Conservation (phyloP, 2,797 vertebrate species). For the Myotis myotis region DNA sequence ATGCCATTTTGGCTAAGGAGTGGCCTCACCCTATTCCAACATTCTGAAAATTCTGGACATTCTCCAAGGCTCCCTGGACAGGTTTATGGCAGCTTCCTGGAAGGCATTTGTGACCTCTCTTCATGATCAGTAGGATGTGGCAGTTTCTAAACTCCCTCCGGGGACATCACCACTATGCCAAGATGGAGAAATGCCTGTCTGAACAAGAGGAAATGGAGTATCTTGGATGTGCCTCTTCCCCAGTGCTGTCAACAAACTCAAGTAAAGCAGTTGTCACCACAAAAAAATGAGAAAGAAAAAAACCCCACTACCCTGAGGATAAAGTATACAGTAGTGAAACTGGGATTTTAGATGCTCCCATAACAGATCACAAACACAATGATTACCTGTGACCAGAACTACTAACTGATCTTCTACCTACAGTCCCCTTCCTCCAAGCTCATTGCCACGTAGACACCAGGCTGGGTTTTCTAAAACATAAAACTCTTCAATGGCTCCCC, state of each 20-base stretch:
- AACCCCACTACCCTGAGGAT: not conserved
- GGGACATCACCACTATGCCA: not conserved
- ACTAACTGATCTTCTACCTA: not conserved
- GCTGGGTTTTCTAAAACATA: not conserved
- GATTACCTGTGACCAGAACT: not conserved
- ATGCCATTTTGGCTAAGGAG: not conserved
- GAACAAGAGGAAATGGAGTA: not conserved
- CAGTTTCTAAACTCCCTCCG: not conserved
- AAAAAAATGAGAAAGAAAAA: not conserved
- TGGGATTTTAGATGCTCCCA: not conserved
- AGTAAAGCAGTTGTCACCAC: not conserved
- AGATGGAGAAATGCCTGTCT: not conserved
- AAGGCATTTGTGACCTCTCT: slow-evolving; percentile 17
- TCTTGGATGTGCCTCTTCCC: not conserved
- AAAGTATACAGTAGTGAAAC: not conserved
- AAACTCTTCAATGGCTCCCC: not conserved
- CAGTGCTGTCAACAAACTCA: not conserved
- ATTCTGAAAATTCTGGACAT: slow-evolving; percentile 28
- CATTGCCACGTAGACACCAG: not conserved
- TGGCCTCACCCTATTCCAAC: not conserved
- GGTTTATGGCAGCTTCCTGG: slow-evolving; percentile 25
- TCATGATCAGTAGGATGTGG: not conserved
- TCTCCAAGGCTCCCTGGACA: slow-evolving; percentile 22
- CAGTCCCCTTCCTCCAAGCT: not conserved
- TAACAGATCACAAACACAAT: not conserved